Base-by-base conservation (phyloP, 1,140 invertebrate species). In the Drosophila virilis region DNA sequence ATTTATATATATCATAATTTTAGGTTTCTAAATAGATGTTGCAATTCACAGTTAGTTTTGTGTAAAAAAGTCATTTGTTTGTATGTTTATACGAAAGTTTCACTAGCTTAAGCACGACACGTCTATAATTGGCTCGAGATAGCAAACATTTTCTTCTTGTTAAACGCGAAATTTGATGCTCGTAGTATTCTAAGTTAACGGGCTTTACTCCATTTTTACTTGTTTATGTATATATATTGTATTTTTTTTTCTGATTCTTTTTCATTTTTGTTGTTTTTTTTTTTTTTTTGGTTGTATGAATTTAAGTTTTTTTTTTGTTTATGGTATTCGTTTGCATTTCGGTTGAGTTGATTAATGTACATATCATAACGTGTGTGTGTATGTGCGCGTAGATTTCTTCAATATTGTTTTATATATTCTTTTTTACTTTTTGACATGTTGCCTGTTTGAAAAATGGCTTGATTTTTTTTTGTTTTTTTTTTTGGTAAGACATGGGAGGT, bases 281-380 rank as follows among this genome's bases (percentile, higher is more conserved):
- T 71, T 50, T 43, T 54, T 40, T 38, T 50, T 61, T 50, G 73
- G 55, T 59, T 10, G 35, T 48, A 60, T 50, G 32, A 37, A 28
- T 76, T 76, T 48, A n/a, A 45, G 38, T 69, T 43, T 51, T 60
- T 58, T 73, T 68, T 67, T 60, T 68, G 54, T 68, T 73, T 69
- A 77, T 79, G 72, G 66, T 76, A 80, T 89, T 88, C 84, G 80
- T 80, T 88, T 89, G 84, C 83, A 89, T 79, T 79, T 77, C 79
- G 80, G 66, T 83, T 74, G 65, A 77, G 61, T 84, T 83, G 50
- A 52, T 60, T 55, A 65, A 61, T 57, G 50, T 71, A 58, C 43
- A 67, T 66, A 43, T 61, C 40, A 52, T 67, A 52, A 61, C 55
- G 43, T 54, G 57, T 76, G 32, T 65, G 45, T 71, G 10, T 62